Percentiles rank a stretch among this genome's conserved stretches.
Evolutionary conservation across 2,888 invertebrate species (phyloP).

Genomic region (Aphelenchoides bicaudatus): DNA sequence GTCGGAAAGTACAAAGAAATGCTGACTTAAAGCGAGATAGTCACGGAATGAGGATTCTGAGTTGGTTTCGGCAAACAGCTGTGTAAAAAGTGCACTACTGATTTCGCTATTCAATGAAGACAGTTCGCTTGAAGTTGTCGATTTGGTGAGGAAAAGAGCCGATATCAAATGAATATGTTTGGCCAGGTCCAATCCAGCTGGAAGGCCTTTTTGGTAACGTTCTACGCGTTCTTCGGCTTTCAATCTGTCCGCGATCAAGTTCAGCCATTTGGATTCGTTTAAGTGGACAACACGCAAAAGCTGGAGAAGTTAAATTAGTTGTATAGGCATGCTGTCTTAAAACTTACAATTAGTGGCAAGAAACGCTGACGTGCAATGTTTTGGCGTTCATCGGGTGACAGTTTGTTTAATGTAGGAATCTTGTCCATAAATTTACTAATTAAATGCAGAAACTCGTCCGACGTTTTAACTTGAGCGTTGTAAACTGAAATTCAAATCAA

Average conservation of each 20-base stretch:
- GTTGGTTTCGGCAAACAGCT: not conserved
- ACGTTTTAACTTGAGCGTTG: not conserved
- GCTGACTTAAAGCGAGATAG: not conserved
- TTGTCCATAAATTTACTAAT: not conserved
- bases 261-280: not conserved
- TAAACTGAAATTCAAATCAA: too few relatives aligned
- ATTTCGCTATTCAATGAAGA: not conserved
- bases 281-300: not conserved
- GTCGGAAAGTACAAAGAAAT: not conserved
- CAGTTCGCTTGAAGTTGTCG: not conserved
- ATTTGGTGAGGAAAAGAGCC: slow-evolving; percentile 3
- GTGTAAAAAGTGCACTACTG: not conserved
- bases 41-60: not conserved
- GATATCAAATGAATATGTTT: slow-evolving; percentile 4
- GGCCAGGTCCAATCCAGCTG: not conserved
- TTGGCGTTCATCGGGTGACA: not conserved
- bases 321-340: not conserved
- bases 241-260: not conserved
- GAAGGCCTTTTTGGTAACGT: not conserved
- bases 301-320: not conserved
- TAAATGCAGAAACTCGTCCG: not conserved
- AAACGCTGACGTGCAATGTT: not conserved
- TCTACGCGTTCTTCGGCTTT: not conserved
- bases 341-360: not conserved
- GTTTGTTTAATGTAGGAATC: not conserved